Base-by-base conservation (phyloP, 2,113 vertebrate genomes). In the Fregata magnificens region DNA sequence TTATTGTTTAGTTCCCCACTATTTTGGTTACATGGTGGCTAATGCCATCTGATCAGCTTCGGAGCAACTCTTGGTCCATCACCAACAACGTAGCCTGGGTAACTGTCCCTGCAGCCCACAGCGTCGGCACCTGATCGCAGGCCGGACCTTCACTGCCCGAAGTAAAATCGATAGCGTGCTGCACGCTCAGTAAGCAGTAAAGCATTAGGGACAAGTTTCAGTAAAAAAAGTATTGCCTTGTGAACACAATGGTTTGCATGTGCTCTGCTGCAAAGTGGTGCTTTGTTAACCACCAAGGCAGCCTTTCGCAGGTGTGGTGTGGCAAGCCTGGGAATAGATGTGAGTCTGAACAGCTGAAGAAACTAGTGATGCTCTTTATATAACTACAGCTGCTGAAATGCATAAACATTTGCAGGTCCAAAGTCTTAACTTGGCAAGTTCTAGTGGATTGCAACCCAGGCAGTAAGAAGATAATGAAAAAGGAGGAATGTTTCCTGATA, bases 201-300 rank as follows among this genome's bases (percentile, higher is more conserved):
- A 86, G 42, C 34, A 18, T 5, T 49, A 12, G 24, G n/a, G 31
- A 20, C 28, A n/a, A 32, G 26, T 44, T 71, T 76, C 2, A 6
- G 4, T 26, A 4, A 6, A 44, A 38, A 16, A 16, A 62, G 3
- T 9, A 6, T 15, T 4, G 4, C 31, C 40, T 36, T 21, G 24
- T 40, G 31, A 44, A 21, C 17, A 5, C 8, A 10, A 32, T 7
- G 31, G 3, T 55, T 78, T 78, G n/a, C 15, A 24, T 0, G 0
- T 22, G 31, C 18, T 81, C 20, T 5, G 17, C 61, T 76, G 29
- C 47, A 32, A 22, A 45, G 34, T 6, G 10, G 16, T 1, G 2
- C n/a, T 63, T 69, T 59, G 44, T 32, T 21, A 44, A 13, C 17
- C 28, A 38, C 50, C 7, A 7, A 0, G 3, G 5, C 7, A 76